Evolutionary conservation across 1,140 invertebrate genomes (phyloP).

Genomic region (Heliothis virescens): DNA sequence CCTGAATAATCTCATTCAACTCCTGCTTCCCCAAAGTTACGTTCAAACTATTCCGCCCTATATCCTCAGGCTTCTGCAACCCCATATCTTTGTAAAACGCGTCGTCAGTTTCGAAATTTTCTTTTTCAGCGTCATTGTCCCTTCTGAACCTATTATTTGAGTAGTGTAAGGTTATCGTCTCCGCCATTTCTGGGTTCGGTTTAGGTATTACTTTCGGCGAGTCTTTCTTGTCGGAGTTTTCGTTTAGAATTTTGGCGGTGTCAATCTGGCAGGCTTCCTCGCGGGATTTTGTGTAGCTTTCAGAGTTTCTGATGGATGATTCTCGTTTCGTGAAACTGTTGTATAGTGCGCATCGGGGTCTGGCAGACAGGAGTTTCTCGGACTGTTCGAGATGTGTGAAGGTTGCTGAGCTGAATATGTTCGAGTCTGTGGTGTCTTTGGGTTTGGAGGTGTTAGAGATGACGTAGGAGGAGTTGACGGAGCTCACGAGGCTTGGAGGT

Average conservation of each 20-base stretch:
- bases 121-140: conserved; percentile 76
- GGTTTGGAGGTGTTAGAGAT: conserved; percentile 73
- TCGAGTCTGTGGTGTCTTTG: conserved; percentile 76
- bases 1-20: conserved; percentile 82
- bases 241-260: conserved; percentile 74
- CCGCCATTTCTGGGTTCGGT: conserved; percentile 70
- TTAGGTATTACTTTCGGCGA: conserved; percentile 62
- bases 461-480: conserved; percentile 81
- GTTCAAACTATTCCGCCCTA: conserved; percentile 77
- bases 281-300: conserved; percentile 78
- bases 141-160: conserved; percentile 75
- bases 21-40: conserved; percentile 81
- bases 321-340: conserved; percentile 78
- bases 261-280: conserved; percentile 82
- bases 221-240: conserved; percentile 76
- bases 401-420: conserved; percentile 83
- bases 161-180: conserved; percentile 78
- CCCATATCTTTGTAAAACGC: conserved; percentile 81
- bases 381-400: conserved; percentile 82
- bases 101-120: conserved; percentile 80
- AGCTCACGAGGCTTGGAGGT: conserved; percentile 80
- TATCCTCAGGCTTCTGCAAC: conserved; percentile 64
- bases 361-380: conserved; percentile 72
- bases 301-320: conserved; percentile 67
- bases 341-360: conserved; percentile 73